These are phyloP conservation scores for Athetis lepigone DNA, from an alignment of 2,888 invertebrate species.

Conservation along the genomic window DNA sequence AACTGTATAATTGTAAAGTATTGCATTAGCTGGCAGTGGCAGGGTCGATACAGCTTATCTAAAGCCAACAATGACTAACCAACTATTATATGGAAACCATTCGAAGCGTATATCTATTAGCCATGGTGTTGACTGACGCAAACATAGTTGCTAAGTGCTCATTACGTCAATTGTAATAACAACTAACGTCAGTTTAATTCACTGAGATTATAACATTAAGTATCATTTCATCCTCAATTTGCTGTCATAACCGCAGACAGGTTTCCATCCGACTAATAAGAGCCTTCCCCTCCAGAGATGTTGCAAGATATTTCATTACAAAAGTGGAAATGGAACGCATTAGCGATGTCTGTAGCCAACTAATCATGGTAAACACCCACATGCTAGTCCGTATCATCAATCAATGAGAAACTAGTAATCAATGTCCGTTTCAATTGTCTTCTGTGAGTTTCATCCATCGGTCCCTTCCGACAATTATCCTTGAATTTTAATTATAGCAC, in stretches of 20 bases:
- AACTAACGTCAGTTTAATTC: constrained; percentile 34
- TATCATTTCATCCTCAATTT: constrained; percentile 35
- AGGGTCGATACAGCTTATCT: constrained; percentile 36
- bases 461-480: constrained; percentile 53
- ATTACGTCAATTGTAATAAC: constrained; percentile 55
- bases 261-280: constrained; percentile 37
- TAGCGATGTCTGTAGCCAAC: constrained; percentile 59
- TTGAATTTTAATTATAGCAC: constrained; percentile 55
- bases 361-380: constrained; percentile 73
- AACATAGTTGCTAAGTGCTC: constrained; percentile 36
- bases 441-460: constrained; percentile 38
- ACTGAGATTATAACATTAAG: constrained; percentile 44
- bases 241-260: constrained; percentile 40
- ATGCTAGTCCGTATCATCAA: constrained; percentile 70
- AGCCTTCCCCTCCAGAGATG: constrained; percentile 41
- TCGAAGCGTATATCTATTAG: constrained; percentile 47
- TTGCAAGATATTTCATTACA: constrained; percentile 55
- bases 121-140: constrained; percentile 33
- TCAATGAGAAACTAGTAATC: constrained; percentile 73
- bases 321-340: constrained; percentile 71
- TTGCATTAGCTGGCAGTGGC: constrained; percentile 24
- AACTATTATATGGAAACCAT: constrained; percentile 51
- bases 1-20: constrained; percentile 26
- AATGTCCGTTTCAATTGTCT: constrained; percentile 68
- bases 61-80: constrained; percentile 53